Base-by-base conservation (phyloP, 2,113 vertebrate species). In the Stigmatopora nigra region DNA sequence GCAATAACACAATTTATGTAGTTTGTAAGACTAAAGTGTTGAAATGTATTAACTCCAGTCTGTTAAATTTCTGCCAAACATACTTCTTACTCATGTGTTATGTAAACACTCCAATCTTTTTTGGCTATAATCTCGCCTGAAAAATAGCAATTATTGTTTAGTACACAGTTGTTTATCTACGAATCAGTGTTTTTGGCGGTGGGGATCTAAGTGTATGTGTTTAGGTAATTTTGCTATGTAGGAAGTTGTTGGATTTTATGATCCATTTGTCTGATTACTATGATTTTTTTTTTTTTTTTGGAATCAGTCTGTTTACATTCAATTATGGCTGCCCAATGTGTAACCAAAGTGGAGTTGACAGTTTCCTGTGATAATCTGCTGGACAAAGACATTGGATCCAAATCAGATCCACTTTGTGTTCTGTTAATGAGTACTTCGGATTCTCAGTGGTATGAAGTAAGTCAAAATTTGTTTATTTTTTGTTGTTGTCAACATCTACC, bases 351-450 rank as follows among this genome's bases (percentile, higher is more conserved):
- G 75, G 92, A 96, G 83, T 89, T 96, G 64, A 91, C 93, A 0
- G 83, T 97, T 72, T 92, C 91, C 70, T 98, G 96, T 79, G 84
- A 87, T 22, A 87, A 90, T 72, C 93, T 97, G 14, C 88, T 96
- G 78, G 94, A 97, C 78, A 90, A 83, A 71, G 94, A 97, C 83
- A 72, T 96, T 35, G 87, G 92, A 67, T 98, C 95, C 64, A 90
- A 92, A 56, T 97, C 94, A 0, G 94, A 99, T 71, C 94, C 95
- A 0, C 88, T 95, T 57, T 97, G 95, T 14, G 91, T 95, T 38
- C 84, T 95, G 77, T 84, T 92, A 0, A 87, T 82, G 84, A 73
- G 4, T 76, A 84, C 46, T 75, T 36, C 82, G 1, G 35, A 82
- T 0, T 74, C 71, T 22, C 38, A 81, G 79, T 88, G 78, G 80